Conservation (phyloP, 2,888 invertebrate genomes). For the Electrophaes corylata region DNA sequence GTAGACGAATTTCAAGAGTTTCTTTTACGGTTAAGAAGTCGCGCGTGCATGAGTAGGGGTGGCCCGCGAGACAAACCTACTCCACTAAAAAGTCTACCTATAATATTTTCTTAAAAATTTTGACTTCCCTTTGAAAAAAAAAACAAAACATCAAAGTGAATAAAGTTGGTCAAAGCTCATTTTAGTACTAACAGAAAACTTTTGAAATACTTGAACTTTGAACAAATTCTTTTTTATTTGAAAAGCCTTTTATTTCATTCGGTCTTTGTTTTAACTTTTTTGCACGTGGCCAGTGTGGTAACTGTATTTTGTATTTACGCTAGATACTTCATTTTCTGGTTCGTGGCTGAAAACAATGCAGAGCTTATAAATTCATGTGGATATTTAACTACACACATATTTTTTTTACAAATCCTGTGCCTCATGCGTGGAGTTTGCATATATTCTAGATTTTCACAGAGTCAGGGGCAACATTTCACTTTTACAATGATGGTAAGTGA, state of each 20-base stretch:
- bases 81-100: constrained; percentile 29
- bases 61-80: constrained; percentile 34
- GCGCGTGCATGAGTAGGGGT: constrained; percentile 71
- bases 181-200: constrained; percentile 5
- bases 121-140: background rate
- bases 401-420: too few relatives aligned
- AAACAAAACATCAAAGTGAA: constrained; percentile 6
- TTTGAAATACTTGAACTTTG: constrained; percentile 6
- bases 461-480: too few relatives aligned
- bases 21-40: constrained; percentile 71
- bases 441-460: too few relatives aligned
- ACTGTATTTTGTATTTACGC: background rate
- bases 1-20: constrained; percentile 76
- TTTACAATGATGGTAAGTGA: too few relatives aligned
- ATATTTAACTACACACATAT: too few relatives aligned
- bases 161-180: constrained; percentile 8
- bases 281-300: background rate
- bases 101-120: constrained; percentile 11
- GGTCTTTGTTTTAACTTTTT: background rate
- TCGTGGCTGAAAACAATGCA: too few relatives aligned
- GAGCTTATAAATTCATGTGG: too few relatives aligned
- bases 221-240: constrained; percentile 4
- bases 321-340: too few relatives aligned
- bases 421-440: too few relatives aligned
- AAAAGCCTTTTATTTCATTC: too few relatives aligned